Base-by-base conservation (phyloP, 2,888 invertebrate species). In the Hartigia nigra region DNA sequence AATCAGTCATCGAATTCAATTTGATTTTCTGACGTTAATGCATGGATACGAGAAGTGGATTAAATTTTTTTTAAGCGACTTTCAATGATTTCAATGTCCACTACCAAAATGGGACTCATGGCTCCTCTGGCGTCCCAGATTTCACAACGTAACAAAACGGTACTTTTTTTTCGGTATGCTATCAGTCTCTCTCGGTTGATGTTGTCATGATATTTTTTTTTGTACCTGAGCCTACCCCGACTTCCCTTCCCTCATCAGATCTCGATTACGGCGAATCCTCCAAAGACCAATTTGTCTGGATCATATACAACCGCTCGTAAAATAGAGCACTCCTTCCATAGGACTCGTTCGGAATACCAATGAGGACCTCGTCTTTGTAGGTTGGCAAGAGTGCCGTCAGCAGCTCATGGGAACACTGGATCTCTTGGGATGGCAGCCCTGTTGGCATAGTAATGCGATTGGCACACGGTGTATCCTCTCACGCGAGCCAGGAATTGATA, bases 251-350 rank as follows among this genome's bases (percentile, higher is more conserved):
- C 23, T 55, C 55, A 23, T 23, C 23, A 23, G 55, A 23, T 55
- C 55, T 55, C 55, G 55, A 55, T 55, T 55, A 55, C 72, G 3
- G 12, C 14, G 70, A 76, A 76, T 72, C 81, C 80, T 75, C 84
- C 79, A 80, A 84, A 81, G 87, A 80, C 84, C 88, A 88, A 89
- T 89, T 89, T 89, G 89, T 89, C 87, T 83, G 86, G 84, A 86
- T 87, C 88, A 85, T 87, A 89, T 87, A 86, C 83, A 87, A 85
- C 80, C 84, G 84, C 84, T 89, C 87, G 88, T 89, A 87, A 89
- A 89, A 87, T 88, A 87, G 88, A 89, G 84, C 87, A 84, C 84
- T 82, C 84, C 84, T 82, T 83, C 81, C 83, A 76, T 80, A 70
- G 77, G 81, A 84, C 84, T 82, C 83, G 81, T 36, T 75, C 84